Evolutionary conservation across 2,888 invertebrate species (phyloP).

Genomic region (Sycophila texana): DNA sequence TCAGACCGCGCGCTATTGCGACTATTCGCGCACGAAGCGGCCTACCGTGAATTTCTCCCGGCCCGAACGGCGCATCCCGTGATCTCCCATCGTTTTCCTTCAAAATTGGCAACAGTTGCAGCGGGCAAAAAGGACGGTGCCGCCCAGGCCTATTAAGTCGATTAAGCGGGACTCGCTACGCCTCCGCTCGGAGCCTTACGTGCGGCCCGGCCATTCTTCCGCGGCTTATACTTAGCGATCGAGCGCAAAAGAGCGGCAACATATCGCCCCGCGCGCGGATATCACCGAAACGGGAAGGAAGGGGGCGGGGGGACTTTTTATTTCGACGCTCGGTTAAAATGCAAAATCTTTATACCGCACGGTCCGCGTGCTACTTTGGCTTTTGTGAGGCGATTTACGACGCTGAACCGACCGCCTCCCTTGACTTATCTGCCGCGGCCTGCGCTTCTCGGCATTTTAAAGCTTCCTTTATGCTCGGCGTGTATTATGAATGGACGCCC

Average conservation of each 20-base stretch:
- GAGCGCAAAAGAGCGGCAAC: constrained; percentile 17
- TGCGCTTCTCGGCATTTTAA: neutral
- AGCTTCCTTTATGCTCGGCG: neutral
- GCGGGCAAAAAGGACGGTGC: no score
- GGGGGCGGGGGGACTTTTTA: neutral
- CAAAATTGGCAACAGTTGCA: no score
- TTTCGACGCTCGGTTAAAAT: neutral
- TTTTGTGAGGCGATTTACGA: constrained; percentile 6
- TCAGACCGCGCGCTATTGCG: no score
- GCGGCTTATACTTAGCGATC: neutral
- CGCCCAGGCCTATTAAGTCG: no score
- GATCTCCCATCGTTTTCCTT: no score
- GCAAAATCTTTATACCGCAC: neutral
- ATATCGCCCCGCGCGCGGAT: neutral
- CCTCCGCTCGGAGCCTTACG: neutral
- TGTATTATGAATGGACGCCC: neutral
- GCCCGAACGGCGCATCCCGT: no score
- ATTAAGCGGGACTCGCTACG: neutral
- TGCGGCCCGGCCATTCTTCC: neutral
- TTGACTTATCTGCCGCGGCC: no score
- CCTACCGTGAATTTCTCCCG: no score
- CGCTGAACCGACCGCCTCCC: no score
- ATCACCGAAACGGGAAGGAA: neutral
- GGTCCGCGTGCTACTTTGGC: neutral
- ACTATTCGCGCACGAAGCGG: no score